Evolutionary conservation across 2,113 vertebrate species (phyloP), one percentile per base, ranked within the genome.

Genomic region (Balaeniceps rex): DNA sequence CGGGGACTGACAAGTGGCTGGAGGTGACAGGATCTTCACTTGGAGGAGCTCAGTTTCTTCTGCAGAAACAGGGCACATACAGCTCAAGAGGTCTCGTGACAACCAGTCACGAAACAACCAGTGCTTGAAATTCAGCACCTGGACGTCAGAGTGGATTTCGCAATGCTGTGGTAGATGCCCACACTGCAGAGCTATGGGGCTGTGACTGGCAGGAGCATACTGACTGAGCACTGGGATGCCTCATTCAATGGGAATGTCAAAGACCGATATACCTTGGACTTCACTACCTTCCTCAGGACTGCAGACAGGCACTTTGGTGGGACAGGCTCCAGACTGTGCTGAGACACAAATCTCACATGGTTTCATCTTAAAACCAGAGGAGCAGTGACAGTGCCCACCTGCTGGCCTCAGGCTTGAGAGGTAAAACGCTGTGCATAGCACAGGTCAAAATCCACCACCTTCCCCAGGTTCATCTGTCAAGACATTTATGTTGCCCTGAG

Each of bases 331-430:
- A 64, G 49, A 28, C 22, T 34, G 4, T 75, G 42, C 70, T 60
- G 47, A 75, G 55, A 38, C 34, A 22, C 63, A 55, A 38, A 36
- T n/a, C 17, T 81, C 38, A 4, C 21, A 4, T 8, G 10, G 19
- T 51, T 75, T 86, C 44, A 33, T n/a, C 47, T 51, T 52, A 38
- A 83, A 57, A 61, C 23, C 71, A 52, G 44, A 55, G 71, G 26
- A 76, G 25, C 47, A 19, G 40, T 69, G 34, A 9, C 68, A 31
- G 40, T 47, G 40, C 34, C 49, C 36, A 17, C 18, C 23, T 31
- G 11, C 64, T 72, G n/a, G 21, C n/a, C 47, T 51, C 2, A 11
- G 42, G 40, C 26, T 80, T 0, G 0, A 72, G 47, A 33, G 47
- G 25, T 14, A 12, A 65, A 88, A 34, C 18, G 3, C 10, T 21